Evolutionary conservation across 2,888 invertebrate genomes (phyloP), one percentile per base, ranked within the genome.

Genomic region (Orchesellides sinensis): DNA sequence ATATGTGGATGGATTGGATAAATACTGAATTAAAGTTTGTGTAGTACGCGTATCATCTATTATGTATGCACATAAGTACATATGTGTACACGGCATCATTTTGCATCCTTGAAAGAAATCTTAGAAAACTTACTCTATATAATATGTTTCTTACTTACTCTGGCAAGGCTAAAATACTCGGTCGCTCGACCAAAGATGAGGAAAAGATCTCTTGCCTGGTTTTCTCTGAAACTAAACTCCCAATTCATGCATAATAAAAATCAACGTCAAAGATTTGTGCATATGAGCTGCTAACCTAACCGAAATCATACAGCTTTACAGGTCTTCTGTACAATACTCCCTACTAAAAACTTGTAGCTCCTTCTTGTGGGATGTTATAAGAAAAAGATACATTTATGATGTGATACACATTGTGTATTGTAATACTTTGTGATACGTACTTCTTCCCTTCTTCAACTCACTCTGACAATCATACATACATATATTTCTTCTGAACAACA

Each of bases 401-500:
- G n/a, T n/a, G n/a, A n/a, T n/a, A n/a, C n/a, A n/a, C n/a, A n/a
- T n/a, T n/a, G n/a, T n/a, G n/a, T n/a, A n/a, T n/a, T n/a, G n/a
- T n/a, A n/a, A n/a, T n/a, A n/a, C n/a, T n/a, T n/a, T n/a, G n/a
- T n/a, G n/a, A n/a, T n/a, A n/a, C n/a, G 35, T 35, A 35, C 35
- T 12, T 35, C 35, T 8, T 63, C 35, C 12, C 21, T 40, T 5
- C 63, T 23, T 63, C 59, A 40, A 12, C 17, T 29, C 32, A n/a
- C 61, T 2, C 35, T 17, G 29, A 61, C 61, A 25, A 12, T 25
- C 59, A 3, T 23, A 21, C 52, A 52, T 8, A 17, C 32, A 59
- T 40, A 23, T 63, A 35, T 63, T 63, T 59, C n/a, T n/a, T n/a
- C n/a, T n/a, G n/a, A n/a, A n/a, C n/a, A 29, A 59, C 27, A 61